Percentiles rank a stretch among this genome's conserved stretches.
Evolutionary conservation across 2,113 vertebrate species (phyloP).

Genomic region (Puma concolor): DNA sequence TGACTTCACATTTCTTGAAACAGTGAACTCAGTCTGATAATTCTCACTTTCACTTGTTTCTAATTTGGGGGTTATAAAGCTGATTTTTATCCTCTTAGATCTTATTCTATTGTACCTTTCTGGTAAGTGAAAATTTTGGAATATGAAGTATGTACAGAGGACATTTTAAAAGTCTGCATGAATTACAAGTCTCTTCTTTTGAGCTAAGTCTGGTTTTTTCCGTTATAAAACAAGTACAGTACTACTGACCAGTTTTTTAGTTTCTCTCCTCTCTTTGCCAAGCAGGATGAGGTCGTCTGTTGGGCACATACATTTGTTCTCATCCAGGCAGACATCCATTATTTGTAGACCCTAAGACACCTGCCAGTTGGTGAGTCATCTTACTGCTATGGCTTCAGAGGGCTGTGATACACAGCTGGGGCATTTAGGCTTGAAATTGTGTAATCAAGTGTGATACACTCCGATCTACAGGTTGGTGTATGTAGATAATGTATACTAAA

Average conservation of each 20-base stretch:
- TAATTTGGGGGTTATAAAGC: slow-evolving; percentile 42
- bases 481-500: slow-evolving; percentile 14
- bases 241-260: slow-evolving; percentile 54
- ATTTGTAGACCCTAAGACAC: slow-evolving; percentile 56
- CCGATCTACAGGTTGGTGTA: not conserved
- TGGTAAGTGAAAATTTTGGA: slow-evolving; percentile 55
- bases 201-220: slow-evolving; percentile 30
- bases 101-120: not conserved
- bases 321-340: slow-evolving; percentile 41
- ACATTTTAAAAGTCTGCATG: slow-evolving; percentile 52
- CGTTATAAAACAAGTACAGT: slow-evolving; percentile 55
- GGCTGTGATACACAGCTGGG: not conserved
- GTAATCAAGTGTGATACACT: slow-evolving; percentile 23
- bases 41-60: slow-evolving; percentile 54
- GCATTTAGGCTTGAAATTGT: slow-evolving; percentile 42
- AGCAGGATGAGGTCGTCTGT: slow-evolving; percentile 52
- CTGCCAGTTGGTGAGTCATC: slow-evolving; percentile 61
- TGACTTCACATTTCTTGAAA: slow-evolving; percentile 72
- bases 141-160: slow-evolving; percentile 41
- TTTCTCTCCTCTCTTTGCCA: slow-evolving; percentile 57
- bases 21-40: slow-evolving; percentile 21
- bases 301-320: slow-evolving; percentile 55
- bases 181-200: slow-evolving; percentile 35
- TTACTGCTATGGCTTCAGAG: slow-evolving; percentile 26
- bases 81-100: slow-evolving; percentile 43